phyloP scores from a whole-genome alignment of 2,113 vertebrate species.

The Xiphorhynchus elegans region DNA sequence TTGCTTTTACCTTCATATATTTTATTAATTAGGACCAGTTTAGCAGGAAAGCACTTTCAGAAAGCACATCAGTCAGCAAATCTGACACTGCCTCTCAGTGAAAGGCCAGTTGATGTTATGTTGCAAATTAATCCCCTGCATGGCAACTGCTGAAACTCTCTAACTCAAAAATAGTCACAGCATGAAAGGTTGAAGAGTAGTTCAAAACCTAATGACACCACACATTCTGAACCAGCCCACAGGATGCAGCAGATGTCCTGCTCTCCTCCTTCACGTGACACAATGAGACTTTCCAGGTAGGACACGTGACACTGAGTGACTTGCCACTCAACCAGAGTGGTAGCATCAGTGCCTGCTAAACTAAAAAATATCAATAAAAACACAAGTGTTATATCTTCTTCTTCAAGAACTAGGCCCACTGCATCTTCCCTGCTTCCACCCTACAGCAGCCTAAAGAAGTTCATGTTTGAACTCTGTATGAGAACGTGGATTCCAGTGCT shows the following conservation, averaged over 20 bases:
- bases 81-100: background rate
- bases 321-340: background rate
- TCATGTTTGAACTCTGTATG: background rate
- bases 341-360: background rate
- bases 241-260: background rate
- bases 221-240: background rate
- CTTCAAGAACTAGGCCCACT: background rate
- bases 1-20: background rate
- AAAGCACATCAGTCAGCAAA: background rate
- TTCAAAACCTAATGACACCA: background rate
- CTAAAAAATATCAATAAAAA: background rate
- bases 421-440: background rate
- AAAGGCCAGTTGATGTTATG: background rate
- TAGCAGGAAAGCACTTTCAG: background rate
- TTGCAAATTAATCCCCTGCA: background rate
- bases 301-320: background rate
- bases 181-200: background rate
- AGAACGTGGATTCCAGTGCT: background rate
- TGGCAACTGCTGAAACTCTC: background rate
- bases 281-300: background rate
- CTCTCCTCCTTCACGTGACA: background rate
- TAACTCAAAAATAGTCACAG: accelerated
- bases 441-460: background rate
- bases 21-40: background rate
- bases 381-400: background rate